These are phyloP conservation scores for Gryon sp. DNA, from an alignment of 1,140 invertebrate species.

Conservation along the genomic window DNA sequence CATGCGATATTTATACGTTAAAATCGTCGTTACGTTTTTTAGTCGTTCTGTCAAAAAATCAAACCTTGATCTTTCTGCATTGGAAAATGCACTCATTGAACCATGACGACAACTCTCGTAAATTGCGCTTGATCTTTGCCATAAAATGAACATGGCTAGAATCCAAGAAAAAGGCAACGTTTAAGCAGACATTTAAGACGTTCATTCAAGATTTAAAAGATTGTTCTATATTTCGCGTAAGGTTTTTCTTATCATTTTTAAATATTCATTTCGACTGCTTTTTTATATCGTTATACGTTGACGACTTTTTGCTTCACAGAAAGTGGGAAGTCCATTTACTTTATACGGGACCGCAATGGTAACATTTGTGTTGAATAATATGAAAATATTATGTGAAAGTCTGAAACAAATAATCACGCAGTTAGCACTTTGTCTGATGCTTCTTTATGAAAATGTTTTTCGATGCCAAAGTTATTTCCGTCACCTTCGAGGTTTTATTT, in stretches of 20 bases:
- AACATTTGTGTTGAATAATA: conserved; percentile 24
- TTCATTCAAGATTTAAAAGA: conserved; percentile 30
- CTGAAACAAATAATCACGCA: conserved; percentile 16
- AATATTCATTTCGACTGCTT: conserved; percentile 45
- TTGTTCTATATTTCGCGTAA: conserved; percentile 10
- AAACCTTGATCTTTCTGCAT: conserved; percentile 37
- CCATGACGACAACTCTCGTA: conserved; percentile 31
- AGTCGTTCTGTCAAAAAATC: conserved; percentile 4
- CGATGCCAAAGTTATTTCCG: too few species aligned
- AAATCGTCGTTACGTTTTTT: conserved; percentile 29
- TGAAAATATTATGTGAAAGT: conserved; percentile 11
- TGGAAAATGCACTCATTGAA: conserved; percentile 38
- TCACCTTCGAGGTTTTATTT: too few species aligned
- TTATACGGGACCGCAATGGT: not conserved
- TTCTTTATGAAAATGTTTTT: not conserved
- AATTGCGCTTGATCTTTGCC: conserved; percentile 46
- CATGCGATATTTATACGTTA: conserved; percentile 19
- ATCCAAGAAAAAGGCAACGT: conserved; percentile 38
- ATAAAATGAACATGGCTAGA: conserved; percentile 28
- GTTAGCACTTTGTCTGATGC: not conserved
- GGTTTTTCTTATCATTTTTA: conserved; percentile 29
- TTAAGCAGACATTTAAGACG: conserved; percentile 39
- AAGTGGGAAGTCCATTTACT: conserved; percentile 27
- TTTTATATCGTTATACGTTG: conserved; percentile 43
- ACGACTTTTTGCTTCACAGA: conserved; percentile 1